Base-by-base conservation (phyloP, 2,797 vertebrate genomes). In the Sebastes matsubarae region DNA sequence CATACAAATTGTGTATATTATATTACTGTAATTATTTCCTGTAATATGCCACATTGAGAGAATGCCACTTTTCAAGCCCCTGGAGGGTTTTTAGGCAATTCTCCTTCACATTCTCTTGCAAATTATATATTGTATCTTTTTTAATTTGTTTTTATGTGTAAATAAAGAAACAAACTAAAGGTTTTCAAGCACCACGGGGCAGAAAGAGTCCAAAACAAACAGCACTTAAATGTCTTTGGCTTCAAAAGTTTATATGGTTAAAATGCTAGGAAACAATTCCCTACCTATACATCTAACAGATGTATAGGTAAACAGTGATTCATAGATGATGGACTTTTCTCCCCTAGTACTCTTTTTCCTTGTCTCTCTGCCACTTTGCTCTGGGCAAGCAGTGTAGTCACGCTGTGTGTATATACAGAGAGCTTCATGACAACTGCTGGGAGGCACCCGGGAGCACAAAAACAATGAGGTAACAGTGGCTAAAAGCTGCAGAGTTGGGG, bases 141-240 rank as follows among this genome's bases (percentile, higher is more conserved):
- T 50, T 20, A 50, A 20, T 20, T 50, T 50, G 8, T 50, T 50
- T 50, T 20, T 50, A 50, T 50, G 18, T 50, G 3, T 50, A 50
- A 46, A 46, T 46, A 46, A 50, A 50, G 46, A 50, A 50, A 50
- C 18, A 20, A 50, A 46, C 16, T 18, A 46, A 18, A 66, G 25
- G 27, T 30, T 60, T 34, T 36, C 12, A 34, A 34, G 32, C 16
- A 36, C n/a, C 7, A 50, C 18, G 46, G 50, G 50, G 50, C 4
- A 22, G 50, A 50, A 50, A 20, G 16, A 46, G 42, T 52, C 16
- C 6, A 61, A 61, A 61, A 61, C 18, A 61, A 30, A n/a, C 18
- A 61, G 18, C 18, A 20, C 0, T 29, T 59, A 16, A 9, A 60
- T 1, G 0, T 8, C 24, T 16, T 4, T 27, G 6, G 55, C 24